Evolutionary conservation across 2,113 vertebrate genomes (phyloP).

Genomic region (Gopherus evgoodei): DNA sequence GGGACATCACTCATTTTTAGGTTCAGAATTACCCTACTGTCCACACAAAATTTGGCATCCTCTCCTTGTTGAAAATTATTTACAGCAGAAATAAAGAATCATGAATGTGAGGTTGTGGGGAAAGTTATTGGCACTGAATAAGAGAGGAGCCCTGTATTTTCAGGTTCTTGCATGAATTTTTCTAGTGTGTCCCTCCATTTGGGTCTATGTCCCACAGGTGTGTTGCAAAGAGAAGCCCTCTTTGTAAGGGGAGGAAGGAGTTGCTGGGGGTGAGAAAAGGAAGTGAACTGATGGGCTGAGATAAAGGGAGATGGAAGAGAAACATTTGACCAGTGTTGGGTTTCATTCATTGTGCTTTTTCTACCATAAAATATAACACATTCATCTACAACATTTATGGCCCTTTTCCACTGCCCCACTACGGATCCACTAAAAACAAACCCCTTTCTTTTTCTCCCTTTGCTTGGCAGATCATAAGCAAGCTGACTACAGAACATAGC

Average conservation of each 20-base stretch:
- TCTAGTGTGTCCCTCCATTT: background rate
- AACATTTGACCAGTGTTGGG: background rate
- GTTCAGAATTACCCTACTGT: background rate
- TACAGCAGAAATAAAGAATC: background rate
- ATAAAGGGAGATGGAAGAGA: background rate
- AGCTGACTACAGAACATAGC: constrained; percentile 76
- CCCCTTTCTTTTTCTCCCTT: background rate
- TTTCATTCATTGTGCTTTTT: background rate
- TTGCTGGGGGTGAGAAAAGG: background rate
- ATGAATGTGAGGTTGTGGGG: background rate
- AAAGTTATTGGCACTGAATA: background rate
- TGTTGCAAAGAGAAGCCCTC: background rate
- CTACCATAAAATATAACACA: rapidly evolving
- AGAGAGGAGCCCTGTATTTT: background rate
- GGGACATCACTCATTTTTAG: background rate
- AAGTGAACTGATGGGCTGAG: background rate
- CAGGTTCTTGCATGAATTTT: background rate
- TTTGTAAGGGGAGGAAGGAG: background rate
- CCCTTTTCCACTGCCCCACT: background rate
- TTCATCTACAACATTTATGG: background rate
- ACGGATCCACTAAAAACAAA: background rate
- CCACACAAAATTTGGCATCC: background rate
- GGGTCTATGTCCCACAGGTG: background rate
- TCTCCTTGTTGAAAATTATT: background rate
- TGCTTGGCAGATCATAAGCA: constrained; percentile 82